Evolutionary conservation across 2,888 invertebrate genomes (phyloP), one percentile per base, ranked within the genome.

Genomic region (Taphrorychus bicolor): DNA sequence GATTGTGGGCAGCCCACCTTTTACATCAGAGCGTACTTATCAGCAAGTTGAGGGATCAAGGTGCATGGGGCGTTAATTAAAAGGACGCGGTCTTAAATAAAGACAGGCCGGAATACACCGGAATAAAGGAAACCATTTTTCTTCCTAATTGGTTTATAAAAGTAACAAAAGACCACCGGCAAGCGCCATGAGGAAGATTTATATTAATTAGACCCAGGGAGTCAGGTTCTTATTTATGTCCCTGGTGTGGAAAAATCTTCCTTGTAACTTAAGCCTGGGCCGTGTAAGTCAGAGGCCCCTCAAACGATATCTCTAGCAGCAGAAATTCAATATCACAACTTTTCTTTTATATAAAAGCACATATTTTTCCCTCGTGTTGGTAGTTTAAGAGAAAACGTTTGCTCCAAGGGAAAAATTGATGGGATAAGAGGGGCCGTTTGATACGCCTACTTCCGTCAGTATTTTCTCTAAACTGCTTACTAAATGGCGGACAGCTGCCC

Each of bases 121-220:
- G 32, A 9, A 32, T 32, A 32, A 22, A 16, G 48, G 9, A 19
- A 9, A 49, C 48, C 49, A 59, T 59, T 59, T 49, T 59, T 59
- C 59, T 59, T 21, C 17, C 22, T 59, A 59, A 59, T 59, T 59
- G 32, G 59, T 59, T 45, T 59, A 59, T 59, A 59, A 59, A 59
- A 59, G 59, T 59, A 59, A 59, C 59, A 40, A 49, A 57, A 57
- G 57, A 57, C 57, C 57, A 19, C 18, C 40, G 7, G n/a, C 41
- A 9, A 17, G 19, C 19, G 11, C 17, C 18, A 41, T 40, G 57
- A 32, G 21, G 57, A 57, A 57, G 40, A 32, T 57, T 41, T 57
- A 57, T 57, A 57, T 57, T 57, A 57, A 57, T 57, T 57, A 57
- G 40, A n/a, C n/a, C n/a, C n/a, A n/a, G n/a, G 40, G 54, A 14